Percentiles rank a stretch among this genome's conserved stretches.
Conservation (phyloP, 2,888 invertebrate genomes). For the Lasiommata megera region DNA sequence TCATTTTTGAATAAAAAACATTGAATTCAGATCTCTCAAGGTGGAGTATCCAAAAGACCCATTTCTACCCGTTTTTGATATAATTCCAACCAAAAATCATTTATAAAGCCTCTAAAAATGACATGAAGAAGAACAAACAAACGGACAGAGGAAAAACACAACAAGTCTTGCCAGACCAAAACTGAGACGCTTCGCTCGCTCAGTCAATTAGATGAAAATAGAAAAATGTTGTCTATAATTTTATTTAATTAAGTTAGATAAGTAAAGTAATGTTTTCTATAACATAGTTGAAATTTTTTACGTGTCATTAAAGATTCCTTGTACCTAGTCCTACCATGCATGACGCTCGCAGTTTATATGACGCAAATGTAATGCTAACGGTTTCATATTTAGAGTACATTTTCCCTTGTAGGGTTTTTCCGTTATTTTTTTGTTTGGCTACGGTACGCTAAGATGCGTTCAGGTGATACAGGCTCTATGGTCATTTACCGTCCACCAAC, state of each 20-base stretch:
- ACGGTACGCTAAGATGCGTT: constrained; percentile 33
- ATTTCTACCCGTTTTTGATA: too few species aligned
- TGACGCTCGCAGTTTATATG: neutral
- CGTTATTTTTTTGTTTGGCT: constrained; percentile 25
- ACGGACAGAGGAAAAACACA: too few species aligned
- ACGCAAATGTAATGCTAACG: neutral
- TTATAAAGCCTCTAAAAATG: too few species aligned
- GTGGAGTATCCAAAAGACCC: too few species aligned
- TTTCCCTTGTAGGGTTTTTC: constrained; percentile 13
- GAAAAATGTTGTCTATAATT: neutral
- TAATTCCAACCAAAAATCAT: too few species aligned
- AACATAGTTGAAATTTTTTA: constrained; percentile 7
- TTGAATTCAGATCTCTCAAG: too few species aligned
- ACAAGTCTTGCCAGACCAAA: too few species aligned
- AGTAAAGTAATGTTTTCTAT: neutral
- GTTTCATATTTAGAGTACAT: neutral
- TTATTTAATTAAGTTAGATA: neutral
- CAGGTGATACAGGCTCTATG: constrained; percentile 47
- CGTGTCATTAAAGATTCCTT: constrained; percentile 9
- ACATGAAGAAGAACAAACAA: too few species aligned
- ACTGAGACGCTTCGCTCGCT: too few species aligned
- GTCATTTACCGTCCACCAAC: constrained; percentile 64
- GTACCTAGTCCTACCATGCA: constrained; percentile 2
- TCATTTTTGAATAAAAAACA: too few species aligned
- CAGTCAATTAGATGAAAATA: too few species aligned